These are phyloP conservation scores for Pionites leucogaster DNA, from an alignment of 2,113 vertebrate genomes.

Conservation along the genomic window DNA sequence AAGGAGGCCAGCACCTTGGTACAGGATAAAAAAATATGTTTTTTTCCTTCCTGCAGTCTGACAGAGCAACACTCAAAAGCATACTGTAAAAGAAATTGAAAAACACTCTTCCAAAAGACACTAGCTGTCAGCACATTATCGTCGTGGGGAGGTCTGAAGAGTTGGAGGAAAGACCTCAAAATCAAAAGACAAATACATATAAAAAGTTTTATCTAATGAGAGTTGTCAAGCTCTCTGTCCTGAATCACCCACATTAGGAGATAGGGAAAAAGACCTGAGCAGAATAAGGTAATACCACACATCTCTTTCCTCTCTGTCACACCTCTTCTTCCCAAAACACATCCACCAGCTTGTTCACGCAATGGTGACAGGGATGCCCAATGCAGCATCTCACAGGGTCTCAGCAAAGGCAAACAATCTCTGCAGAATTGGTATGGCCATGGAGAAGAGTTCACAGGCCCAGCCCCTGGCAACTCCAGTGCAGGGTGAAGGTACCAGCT, in stretches of 20 bases:
- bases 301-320: background rate
- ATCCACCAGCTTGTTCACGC: background rate
- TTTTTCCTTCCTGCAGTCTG: background rate
- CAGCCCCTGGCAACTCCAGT: background rate
- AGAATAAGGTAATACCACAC: background rate
- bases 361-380: background rate
- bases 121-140: rapidly evolving
- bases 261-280: background rate
- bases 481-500: background rate
- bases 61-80: background rate
- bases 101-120: background rate
- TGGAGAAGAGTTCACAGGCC: background rate
- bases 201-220: background rate
- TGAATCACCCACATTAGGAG: background rate
- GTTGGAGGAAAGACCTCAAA: background rate
- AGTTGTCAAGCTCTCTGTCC: background rate
- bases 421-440: background rate
- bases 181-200: background rate
- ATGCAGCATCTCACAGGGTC: background rate
- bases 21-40: background rate
- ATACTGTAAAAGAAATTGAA: background rate
- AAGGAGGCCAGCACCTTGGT: conserved; percentile 38
- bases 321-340: background rate
- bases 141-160: background rate
- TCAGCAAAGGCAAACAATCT: background rate